These are phyloP conservation scores for Nomada ferruginata DNA, from an alignment of 2,888 invertebrate species.

Conservation along the genomic window DNA sequence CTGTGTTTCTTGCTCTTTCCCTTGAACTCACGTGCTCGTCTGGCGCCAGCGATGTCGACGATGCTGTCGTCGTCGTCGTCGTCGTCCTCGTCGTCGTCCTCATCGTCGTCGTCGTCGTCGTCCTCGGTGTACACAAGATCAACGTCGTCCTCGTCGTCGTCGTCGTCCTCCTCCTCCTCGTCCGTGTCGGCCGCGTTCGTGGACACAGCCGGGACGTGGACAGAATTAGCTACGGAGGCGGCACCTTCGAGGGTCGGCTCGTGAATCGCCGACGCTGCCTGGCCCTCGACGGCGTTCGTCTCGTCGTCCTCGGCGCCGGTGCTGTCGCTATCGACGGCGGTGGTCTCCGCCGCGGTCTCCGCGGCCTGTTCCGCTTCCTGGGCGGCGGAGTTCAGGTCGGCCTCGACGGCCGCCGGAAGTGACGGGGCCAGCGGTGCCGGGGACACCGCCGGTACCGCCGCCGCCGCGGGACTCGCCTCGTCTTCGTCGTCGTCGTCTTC, in stretches of 20 bases:
- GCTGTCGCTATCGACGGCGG: constrained; percentile 73
- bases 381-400: constrained; percentile 80
- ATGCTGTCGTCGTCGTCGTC: constrained; percentile 89
- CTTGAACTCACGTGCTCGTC: constrained; percentile 95
- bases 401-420: constrained; percentile 78
- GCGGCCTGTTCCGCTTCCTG: constrained; percentile 79
- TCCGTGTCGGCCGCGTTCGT: constrained; percentile 85
- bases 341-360: constrained; percentile 79
- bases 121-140: constrained; percentile 83
- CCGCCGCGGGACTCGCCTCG: constrained; percentile 81
- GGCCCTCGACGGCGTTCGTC: constrained; percentile 82
- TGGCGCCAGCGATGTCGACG: constrained; percentile 88
- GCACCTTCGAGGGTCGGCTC: constrained; percentile 83
- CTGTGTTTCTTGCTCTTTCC: constrained; percentile 84
- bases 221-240: constrained; percentile 75
- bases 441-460: constrained; percentile 82
- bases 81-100: constrained; percentile 88
- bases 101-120: constrained; percentile 87
- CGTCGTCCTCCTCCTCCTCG: constrained; percentile 88
- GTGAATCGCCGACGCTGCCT: constrained; percentile 81
- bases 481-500: constrained; percentile 87
- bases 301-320: constrained; percentile 81
- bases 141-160: constrained; percentile 85
- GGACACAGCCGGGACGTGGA: constrained; percentile 64
- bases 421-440: constrained; percentile 63